Evolutionary conservation across 2,113 vertebrate species (phyloP), one percentile per base, ranked within the genome.

Genomic region (Camelus bactrianus): DNA sequence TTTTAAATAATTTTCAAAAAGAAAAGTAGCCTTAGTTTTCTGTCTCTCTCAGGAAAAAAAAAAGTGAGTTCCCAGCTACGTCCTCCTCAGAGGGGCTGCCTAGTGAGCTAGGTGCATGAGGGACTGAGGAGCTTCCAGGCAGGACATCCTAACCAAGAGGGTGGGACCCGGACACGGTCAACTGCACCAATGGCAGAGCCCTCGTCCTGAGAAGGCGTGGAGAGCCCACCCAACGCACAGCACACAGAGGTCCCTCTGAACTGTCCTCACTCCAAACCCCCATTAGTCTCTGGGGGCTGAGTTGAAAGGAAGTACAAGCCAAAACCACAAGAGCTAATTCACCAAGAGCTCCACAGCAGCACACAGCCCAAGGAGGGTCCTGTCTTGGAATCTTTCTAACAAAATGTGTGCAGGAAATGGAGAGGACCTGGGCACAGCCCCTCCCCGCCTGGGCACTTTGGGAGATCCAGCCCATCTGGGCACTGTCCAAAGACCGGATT

Each of bases 1-100:
- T 93, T 93, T 77, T 46, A 64, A 94, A 64, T 75, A 73, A 87
- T 86, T 95, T 93, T 76, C 5, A 83, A 92, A 96, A 90, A 9
- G 73, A 32, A 52, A 93, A 69, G 2, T 83, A 80, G 7, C 20
- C 19, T n/a, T 94, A 54, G 8, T 86, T 80, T 8, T 81, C 9
- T 26, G 48, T 82, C 48, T 81, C n/a, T 69, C 62, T 76, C 35
- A 88, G 42, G 75, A 85, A 93, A 6, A 52, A 38, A 52, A 54
- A 54, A 46, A 30, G 28, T 22, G 50, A 86, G 2, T 58, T 65
- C n/a, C 67, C 56, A 88, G 28, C 22, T 84, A 15, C 17, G 9
- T 13, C 46, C 20, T 69, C 70, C 46, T 83, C 30, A 81, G n/a
- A 32, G 52, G 4, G 7, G 10, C 16, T 77, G 22, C 75, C 52